Evolutionary conservation across 2,113 vertebrate genomes (phyloP).

Genomic region (Thryonomys swinderianus): DNA sequence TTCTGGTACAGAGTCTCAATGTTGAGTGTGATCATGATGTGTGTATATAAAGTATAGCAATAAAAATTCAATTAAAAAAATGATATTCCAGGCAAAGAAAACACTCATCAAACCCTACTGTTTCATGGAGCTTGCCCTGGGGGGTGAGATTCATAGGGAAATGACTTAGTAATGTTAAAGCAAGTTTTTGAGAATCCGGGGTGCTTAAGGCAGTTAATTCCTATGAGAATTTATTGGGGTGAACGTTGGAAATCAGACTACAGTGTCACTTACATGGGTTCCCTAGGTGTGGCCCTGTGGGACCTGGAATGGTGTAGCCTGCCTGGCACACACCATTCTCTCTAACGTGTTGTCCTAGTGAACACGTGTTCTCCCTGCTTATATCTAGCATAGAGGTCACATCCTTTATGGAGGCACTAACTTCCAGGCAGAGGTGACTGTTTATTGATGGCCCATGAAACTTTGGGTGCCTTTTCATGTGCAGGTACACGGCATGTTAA

Average conservation of each 20-base stretch:
- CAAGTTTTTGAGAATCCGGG: not conserved
- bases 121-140: not conserved
- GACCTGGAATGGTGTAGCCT: too few species aligned
- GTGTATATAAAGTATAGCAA: too few species aligned
- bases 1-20: too few species aligned
- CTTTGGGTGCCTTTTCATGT: not conserved
- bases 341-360: not conserved
- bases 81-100: too few species aligned
- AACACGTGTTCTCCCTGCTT: not conserved
- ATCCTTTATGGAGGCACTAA: not conserved
- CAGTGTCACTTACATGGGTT: not conserved
- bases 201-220: conserved; percentile 16
- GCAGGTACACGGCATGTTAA: not conserved
- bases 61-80: too few species aligned
- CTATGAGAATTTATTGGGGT: not conserved
- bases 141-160: not conserved
- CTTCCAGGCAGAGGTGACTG: not conserved
- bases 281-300: not conserved
- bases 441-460: not conserved
- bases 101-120: not conserved
- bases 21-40: too few species aligned
- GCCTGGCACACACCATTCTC: not conserved
- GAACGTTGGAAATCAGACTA: not conserved
- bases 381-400: not conserved
- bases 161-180: not conserved